Base-by-base conservation (phyloP, 1,140 invertebrate genomes). In the Pemphigus obesinymphae region DNA sequence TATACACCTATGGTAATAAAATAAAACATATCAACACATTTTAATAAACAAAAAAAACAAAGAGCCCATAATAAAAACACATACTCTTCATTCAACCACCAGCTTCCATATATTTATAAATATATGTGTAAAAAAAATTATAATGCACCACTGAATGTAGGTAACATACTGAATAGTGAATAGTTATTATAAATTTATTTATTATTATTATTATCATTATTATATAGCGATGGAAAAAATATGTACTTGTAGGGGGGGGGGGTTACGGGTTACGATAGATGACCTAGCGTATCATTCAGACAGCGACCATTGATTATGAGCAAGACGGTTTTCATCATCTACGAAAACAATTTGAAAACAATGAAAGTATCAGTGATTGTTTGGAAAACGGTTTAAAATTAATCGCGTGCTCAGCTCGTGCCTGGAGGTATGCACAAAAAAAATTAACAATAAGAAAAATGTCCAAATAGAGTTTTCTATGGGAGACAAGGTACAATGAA, bases 381-480 rank as follows among this genome's bases (percentile, higher is more conserved):
- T 78, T 58, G 53, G 50, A 78, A 78, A 78, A 78, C 53, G 10
- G 34, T 78, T 78, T 40, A 40, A 78, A 78, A 78, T 58, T 78
- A 78, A 78, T 78, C 75, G 75, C 75, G 75, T 40, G 75, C 53
- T 37, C 53, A 37, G 34, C 53, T 78, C 75, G 75, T 78, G 75
- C 75, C 75, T 20, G 37, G 75, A 58, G 53, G 75, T 58, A 34
- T 8, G 34, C 10, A 26, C 11, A 45, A 68, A 15, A 61, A 40
- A 68, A 40, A 4, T 40, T 20, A 53, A 75, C 48, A 75, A 75
- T 75, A 40, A 55, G 50, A 78, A 78, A 78, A 58, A 55, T 37
- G 40, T 45, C 40, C 34, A 10, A 17, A 78, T 50, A 75, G 37
- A 53, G 34, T 78, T 78, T 78, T 78, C 75, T 40, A 78, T 43